These are phyloP conservation scores for Octodon degus DNA, from an alignment of 2,113 vertebrate species.

Conservation along the genomic window DNA sequence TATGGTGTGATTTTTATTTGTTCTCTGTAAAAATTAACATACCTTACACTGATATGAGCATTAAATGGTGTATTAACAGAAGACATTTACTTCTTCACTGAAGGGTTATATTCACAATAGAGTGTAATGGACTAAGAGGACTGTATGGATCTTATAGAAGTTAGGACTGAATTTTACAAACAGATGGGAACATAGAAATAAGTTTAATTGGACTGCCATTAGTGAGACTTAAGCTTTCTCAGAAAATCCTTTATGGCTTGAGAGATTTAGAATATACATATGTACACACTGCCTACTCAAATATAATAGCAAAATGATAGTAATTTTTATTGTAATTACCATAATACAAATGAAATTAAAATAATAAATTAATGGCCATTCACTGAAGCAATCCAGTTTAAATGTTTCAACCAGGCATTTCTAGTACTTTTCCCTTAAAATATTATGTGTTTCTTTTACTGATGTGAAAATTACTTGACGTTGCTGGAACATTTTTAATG, in stretches of 20 bases:
- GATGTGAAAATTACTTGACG: neutral
- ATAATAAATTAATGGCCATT: neutral
- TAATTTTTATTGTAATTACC: conserved; percentile 18
- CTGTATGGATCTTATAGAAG: neutral
- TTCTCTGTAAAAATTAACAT: neutral
- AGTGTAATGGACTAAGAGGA: neutral
- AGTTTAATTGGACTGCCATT: neutral
- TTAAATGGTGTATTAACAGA: neutral
- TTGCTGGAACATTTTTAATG: conserved; percentile 18
- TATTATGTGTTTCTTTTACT: neutral
- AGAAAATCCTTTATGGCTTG: neutral
- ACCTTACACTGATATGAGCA: neutral
- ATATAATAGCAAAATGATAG: neutral
- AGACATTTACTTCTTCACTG: neutral
- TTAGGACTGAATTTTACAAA: neutral
- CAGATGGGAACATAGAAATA: neutral
- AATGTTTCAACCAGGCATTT: neutral
- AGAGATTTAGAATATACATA: neutral
- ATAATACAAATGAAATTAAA: conserved; percentile 43
- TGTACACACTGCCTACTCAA: neutral
- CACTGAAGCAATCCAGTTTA: neutral
- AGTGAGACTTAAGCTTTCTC: neutral
- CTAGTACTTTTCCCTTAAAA: neutral
- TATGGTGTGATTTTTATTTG: neutral
- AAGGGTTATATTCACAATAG: neutral